Percentiles rank a stretch among this genome's conserved stretches.
Evolutionary conservation across 2,888 invertebrate species (phyloP).

Genomic region (Lasioglossum pauxillum): DNA sequence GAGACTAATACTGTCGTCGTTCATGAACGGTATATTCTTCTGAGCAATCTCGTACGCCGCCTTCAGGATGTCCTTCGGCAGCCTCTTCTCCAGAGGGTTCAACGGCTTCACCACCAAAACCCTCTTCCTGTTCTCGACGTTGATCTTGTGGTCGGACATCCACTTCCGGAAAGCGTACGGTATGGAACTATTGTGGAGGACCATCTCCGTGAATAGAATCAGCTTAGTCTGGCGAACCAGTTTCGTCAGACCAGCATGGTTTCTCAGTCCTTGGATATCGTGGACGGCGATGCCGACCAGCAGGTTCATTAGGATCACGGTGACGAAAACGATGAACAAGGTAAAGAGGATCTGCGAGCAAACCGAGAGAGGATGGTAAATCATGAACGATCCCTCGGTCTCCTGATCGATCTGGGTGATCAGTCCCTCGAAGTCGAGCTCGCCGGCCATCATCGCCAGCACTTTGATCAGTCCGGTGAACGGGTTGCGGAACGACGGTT

Average conservation of each 20-base stretch:
- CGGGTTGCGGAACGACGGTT: constrained; percentile 81
- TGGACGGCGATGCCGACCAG: constrained; percentile 84
- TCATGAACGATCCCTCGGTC: constrained; percentile 76
- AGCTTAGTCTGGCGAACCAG: constrained; percentile 85
- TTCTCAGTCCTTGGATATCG: constrained; percentile 84
- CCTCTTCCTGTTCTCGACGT: constrained; percentile 83
- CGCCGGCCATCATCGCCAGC: constrained; percentile 84
- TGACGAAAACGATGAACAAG: constrained; percentile 82
- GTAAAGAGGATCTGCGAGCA: constrained; percentile 83
- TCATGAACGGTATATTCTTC: constrained; percentile 75
- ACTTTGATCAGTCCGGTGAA: constrained; percentile 83
- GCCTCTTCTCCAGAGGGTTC: constrained; percentile 84
- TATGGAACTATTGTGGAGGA: constrained; percentile 83
- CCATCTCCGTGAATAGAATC: constrained; percentile 85
- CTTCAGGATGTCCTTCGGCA: constrained; percentile 84
- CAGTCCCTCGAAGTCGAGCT: constrained; percentile 82
- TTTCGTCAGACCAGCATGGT: constrained; percentile 85
- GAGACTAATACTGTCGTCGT: constrained; percentile 70
- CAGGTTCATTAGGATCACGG: constrained; percentile 83
- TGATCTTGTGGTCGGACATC: constrained; percentile 83
- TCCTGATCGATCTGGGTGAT: constrained; percentile 78
- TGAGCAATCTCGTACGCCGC: constrained; percentile 85
- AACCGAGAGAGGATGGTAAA: constrained; percentile 81
- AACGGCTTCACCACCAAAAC: constrained; percentile 84
- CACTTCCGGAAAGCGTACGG: constrained; percentile 82